Evolutionary conservation across 2,113 vertebrate species (phyloP).

Genomic region (Emberiza fucata): DNA sequence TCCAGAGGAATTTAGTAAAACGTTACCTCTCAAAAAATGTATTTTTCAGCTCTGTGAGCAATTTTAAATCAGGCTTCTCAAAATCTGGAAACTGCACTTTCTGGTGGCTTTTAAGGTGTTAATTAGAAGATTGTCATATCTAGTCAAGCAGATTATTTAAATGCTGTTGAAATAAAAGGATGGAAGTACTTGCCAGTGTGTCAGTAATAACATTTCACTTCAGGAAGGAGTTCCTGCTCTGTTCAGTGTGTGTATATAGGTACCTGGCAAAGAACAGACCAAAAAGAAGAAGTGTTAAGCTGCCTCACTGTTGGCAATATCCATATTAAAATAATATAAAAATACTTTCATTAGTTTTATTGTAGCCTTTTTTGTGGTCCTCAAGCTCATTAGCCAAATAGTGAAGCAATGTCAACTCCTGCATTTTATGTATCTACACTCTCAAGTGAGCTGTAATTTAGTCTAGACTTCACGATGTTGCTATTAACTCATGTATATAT

Average conservation of each 20-base stretch:
- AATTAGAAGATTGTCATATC: neutral
- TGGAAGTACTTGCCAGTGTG: neutral
- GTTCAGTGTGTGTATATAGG: neutral
- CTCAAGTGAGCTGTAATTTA: neutral
- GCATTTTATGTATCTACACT: neutral
- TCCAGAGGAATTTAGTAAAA: neutral
- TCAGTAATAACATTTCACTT: neutral
- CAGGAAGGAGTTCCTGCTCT: neutral
- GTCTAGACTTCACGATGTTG: neutral
- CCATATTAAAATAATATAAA: neutral
- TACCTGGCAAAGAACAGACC: neutral
- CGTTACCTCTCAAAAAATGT: neutral
- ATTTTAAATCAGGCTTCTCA: neutral
- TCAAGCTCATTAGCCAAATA: neutral
- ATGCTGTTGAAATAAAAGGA: neutral
- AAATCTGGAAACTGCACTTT: neutral
- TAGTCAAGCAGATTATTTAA: neutral
- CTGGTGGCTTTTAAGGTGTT: neutral
- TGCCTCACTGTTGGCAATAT: neutral
- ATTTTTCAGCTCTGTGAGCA: neutral
- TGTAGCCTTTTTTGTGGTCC: neutral
- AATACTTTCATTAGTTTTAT: neutral
- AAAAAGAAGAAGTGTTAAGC: neutral
- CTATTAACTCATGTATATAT: neutral
- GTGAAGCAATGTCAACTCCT: neutral